Base-by-base conservation (phyloP, 2,888 invertebrate genomes). In the Synanthedon andrenaeformis region DNA sequence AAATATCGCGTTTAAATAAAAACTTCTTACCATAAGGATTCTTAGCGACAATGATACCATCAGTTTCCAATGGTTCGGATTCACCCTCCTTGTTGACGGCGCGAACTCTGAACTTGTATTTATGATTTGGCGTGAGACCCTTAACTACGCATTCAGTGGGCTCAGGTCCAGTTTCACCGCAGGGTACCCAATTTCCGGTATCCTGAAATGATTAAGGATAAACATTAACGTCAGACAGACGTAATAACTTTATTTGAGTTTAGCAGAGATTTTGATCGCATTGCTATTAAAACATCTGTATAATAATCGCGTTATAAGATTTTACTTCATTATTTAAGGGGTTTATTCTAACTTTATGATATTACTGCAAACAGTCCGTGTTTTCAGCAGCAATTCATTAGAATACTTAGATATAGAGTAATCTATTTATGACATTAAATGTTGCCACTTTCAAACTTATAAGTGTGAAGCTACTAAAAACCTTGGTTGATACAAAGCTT, bases 71-170 rank as follows among this genome's bases (percentile, higher is more conserved):
- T 49, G 98, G 97, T 61, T 98, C 98, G 2, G 98, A 97, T 82
- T 97, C 97, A 50, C 99, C 99, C 84, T 98, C 97, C 74, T 97
- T 96, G 80, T 99, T 99, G 54, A 97, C 94, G 41, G 99, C 99
- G 62, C 95, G 95, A 0, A 99, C 98, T 60, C 99, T 92, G 89
- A 99, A 98, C 86, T 97, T 97, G 88, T 99, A 99, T 76, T 97
- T 96, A 88, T 98, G 96, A 82, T 98, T 95, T 45, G 97, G 94
- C 11, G 96, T 97, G 59, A 99, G 89, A 53, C 96, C 95, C 79
- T 94, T 92, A 72, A 98, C 94, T 57, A 94, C 93, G 80, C 96
- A 95, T 62, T 90, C 91, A 55, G 91, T 93, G 60, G 93, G 93
- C 64, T 92, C 90, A 11, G 96, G 92, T 5, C 96, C 95, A 53